Evolutionary conservation across 2,797 vertebrate genomes (phyloP).

Genomic region (Galagoides demidoff): DNA sequence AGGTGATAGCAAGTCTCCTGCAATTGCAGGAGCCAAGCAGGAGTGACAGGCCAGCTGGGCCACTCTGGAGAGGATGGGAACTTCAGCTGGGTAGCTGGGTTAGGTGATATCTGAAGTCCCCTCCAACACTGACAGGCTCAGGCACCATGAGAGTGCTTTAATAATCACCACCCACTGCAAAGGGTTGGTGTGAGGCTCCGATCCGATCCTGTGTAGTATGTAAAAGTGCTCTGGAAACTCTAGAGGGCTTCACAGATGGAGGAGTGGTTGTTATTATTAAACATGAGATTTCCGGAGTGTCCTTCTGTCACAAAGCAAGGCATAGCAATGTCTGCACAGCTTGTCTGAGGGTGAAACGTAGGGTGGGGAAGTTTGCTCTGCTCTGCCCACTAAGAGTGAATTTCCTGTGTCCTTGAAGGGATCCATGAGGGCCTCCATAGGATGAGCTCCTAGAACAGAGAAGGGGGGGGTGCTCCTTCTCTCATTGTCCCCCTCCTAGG

Average conservation of each 20-base stretch:
- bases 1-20: neutral
- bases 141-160: neutral
- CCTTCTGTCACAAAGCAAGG: neutral
- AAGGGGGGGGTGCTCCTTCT: neutral
- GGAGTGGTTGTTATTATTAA: neutral
- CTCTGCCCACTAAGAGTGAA: neutral
- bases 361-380: neutral
- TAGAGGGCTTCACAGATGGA: neutral
- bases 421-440: neutral
- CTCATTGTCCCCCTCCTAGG: neutral
- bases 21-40: neutral
- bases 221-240: neutral
- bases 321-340: neutral
- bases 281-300: neutral
- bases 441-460: neutral
- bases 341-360: neutral
- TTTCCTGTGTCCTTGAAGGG: slow-evolving; percentile 18
- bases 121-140: neutral
- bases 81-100: neutral
- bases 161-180: neutral
- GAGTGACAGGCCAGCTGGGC: neutral
- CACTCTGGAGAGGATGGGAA: neutral
- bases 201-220: neutral
- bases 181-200: neutral
- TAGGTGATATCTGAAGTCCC: neutral